Base-by-base conservation (phyloP, 2,888 invertebrate species). In the Anoplius nigerrimus region DNA sequence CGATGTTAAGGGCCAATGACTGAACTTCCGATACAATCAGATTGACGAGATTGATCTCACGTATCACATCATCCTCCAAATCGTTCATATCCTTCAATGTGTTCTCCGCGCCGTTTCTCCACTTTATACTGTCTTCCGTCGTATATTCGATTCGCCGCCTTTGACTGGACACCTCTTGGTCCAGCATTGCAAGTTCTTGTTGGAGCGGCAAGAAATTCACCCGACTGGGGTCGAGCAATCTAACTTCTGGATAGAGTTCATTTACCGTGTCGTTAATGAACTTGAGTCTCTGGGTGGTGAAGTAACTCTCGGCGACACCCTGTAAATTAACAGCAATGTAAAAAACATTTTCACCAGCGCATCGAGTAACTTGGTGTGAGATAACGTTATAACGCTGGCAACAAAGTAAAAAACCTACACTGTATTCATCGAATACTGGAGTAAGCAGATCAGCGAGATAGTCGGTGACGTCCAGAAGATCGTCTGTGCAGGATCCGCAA, bases 401-500 rank as follows among this genome's bases (percentile, higher is more conserved):
- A n/a, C n/a, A n/a, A n/a, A n/a, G n/a, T n/a, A n/a, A n/a, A 4
- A 52, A 18, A 55, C 46, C 62, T 59, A 94, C 94, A 89, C 93
- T 92, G 83, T 96, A 94, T 80, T 97, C 95, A 8, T 90, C 87
- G 24, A 94, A 92, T 60, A 96, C 92, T 0, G 95, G 95, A 53
- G 93, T 91, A 22, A 98, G 92, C 21, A 93, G 87, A 3, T 89
- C 87, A 8, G 93, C 90, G 69, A 98, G 89, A 13, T 91, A 90
- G 81, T 98, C 96, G 0, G 97, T 94, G 1, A 95, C 94, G 88
- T 97, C 95, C 34, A 99, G 90, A 1, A 99, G 91, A 48, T 96
- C 94, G 84, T 98, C 95, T 0, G 95, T 95, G 86, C 99, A 99
- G 16, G 94, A 94, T 88, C 98, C 97, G 85, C 99, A 99, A 79